phyloP scores from a whole-genome alignment of 37 sponge, comb jelly and placozoan genomes.

The Axinella damicornis region DNA sequence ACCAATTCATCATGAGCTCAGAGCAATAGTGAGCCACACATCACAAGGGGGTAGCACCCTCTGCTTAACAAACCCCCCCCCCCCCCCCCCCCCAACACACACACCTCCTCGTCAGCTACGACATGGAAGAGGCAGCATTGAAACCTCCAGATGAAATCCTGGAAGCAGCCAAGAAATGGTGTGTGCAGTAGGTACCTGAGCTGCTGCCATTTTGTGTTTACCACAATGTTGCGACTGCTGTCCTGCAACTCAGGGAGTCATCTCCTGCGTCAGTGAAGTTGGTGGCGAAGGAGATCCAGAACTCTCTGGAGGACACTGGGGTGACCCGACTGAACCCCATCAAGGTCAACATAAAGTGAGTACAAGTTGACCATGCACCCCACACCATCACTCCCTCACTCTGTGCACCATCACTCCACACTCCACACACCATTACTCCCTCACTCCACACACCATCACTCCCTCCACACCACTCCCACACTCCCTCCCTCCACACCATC shows the following conservation, averaged over 20 bases:
- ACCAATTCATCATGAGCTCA: slow-evolving; percentile 63
- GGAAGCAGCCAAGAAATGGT: slow-evolving; percentile 81
- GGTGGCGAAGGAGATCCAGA: slow-evolving; percentile 36
- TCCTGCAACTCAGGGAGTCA: slow-evolving; percentile 14
- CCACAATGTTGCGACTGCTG: too few species aligned
- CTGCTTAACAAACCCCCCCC: background rate
- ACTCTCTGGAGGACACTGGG: slow-evolving; percentile 66
- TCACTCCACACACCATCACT: too few species aligned
- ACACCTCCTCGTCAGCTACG: background rate
- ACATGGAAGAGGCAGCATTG: slow-evolving; percentile 37
- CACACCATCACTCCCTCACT: too few species aligned
- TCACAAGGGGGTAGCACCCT: too few species aligned
- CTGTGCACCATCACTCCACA: too few species aligned
- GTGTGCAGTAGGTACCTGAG: slow-evolving; percentile 2
- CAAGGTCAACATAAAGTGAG: slow-evolving; percentile 35
- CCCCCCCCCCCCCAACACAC: background rate
- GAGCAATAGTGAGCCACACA: slow-evolving; percentile 56
- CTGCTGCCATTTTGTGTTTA: background rate
- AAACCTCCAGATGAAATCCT: slow-evolving; percentile 64
- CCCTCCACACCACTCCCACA: too few species aligned
- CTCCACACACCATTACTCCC: too few species aligned
- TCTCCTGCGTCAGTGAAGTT: slow-evolving; percentile 18
- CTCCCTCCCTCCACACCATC: too few species aligned
- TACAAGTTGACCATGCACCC: too few species aligned
- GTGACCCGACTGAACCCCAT: slow-evolving; percentile 56